Percentiles rank a stretch among this genome's conserved stretches.
Evolutionary conservation across 1,140 invertebrate species (phyloP).

Genomic region (Drosophila equinoxialis): DNA sequence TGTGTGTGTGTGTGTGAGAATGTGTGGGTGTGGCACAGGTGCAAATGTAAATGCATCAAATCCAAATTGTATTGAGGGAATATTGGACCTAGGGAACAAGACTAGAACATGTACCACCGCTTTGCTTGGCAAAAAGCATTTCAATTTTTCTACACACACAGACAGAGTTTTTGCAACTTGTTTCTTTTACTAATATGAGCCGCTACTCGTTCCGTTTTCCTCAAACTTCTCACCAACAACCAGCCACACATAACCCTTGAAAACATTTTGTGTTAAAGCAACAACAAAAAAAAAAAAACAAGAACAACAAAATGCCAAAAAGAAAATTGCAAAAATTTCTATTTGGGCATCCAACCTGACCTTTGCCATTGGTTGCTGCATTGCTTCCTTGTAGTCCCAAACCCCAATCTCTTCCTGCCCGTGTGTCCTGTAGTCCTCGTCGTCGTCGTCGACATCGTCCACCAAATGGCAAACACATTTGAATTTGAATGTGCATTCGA

Average conservation of each 20-base stretch:
- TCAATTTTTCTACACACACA: conserved; percentile 48
- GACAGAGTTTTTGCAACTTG: conserved; percentile 45
- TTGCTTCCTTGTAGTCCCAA: not conserved
- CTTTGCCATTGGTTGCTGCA: not conserved
- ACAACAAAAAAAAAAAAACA: conserved; percentile 23
- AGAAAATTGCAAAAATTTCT: conserved; percentile 10
- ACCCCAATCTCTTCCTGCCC: not conserved
- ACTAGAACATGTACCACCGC: conserved; percentile 24
- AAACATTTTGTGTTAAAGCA: conserved; percentile 45
- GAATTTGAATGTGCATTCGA: conserved; percentile 53
- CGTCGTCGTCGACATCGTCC: too few relatives aligned
- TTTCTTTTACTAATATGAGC: conserved; percentile 68
- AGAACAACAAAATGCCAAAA: conserved; percentile 41
- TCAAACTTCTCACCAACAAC: conserved; percentile 7
- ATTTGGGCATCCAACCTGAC: conserved; percentile 11
- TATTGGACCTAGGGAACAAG: conserved; percentile 42
- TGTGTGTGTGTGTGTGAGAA: conserved; percentile 11
- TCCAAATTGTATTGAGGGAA: conserved; percentile 61
- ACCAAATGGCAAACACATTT: conserved; percentile 37
- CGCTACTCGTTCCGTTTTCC: conserved; percentile 4
- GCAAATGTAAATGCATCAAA: conserved; percentile 80
- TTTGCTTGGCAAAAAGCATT: conserved; percentile 67
- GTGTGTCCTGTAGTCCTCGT: not conserved
- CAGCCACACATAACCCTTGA: conserved; percentile 22
- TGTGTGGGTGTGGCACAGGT: conserved; percentile 54